Evolutionary conservation across 2,888 invertebrate species (phyloP).

Genomic region (Imbricaverruca yamaguchii): DNA sequence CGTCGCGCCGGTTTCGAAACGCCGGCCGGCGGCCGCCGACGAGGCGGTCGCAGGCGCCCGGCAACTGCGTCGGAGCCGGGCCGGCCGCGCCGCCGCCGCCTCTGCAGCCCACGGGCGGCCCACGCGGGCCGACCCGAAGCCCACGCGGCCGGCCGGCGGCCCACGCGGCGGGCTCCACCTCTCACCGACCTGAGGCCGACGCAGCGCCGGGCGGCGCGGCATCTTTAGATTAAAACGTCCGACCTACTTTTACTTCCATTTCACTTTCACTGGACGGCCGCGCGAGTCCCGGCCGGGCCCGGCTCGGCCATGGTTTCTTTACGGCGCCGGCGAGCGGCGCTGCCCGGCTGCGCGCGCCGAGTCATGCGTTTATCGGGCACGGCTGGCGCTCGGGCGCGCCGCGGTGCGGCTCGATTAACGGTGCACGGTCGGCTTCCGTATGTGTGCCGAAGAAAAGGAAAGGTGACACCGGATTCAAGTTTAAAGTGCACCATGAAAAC

Average conservation of each 20-base stretch:
- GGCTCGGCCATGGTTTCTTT: background rate
- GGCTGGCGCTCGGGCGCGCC: no score
- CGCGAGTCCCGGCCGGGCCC: background rate
- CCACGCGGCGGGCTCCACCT: background rate
- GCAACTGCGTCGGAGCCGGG: no score
- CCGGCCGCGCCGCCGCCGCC: background rate
- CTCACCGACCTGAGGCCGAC: no score
- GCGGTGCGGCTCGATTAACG: no score
- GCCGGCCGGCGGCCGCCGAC: no score
- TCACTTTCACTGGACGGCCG: constrained; percentile 14
- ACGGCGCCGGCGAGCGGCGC: background rate
- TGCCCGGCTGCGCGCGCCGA: background rate
- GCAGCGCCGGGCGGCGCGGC: background rate
- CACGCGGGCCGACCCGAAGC: background rate
- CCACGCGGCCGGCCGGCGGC: background rate
- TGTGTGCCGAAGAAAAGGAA: background rate
- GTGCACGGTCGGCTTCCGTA: background rate
- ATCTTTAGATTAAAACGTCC: constrained; percentile 18
- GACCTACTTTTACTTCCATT: constrained; percentile 22
- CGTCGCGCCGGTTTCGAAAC: no score
- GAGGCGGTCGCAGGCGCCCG: no score
- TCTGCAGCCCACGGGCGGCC: background rate
- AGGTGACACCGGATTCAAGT: background rate
- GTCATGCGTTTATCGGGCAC: background rate
- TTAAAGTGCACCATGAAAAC: no score